Evolutionary conservation across 37 sponge, comb jelly and placozoan species (phyloP).

Genomic region (Theonella swinhoei): DNA sequence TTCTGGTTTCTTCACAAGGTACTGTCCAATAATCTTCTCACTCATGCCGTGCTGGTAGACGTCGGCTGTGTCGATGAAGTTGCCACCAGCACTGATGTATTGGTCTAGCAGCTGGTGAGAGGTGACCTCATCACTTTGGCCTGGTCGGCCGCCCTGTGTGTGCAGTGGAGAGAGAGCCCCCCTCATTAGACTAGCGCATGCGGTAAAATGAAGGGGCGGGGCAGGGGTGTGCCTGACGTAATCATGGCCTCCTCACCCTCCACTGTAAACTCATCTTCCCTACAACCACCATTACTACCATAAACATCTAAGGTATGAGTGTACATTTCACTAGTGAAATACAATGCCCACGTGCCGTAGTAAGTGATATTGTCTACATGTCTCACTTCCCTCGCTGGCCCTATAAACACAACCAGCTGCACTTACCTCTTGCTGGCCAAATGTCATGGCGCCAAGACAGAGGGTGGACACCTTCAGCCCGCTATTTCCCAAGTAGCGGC

Average conservation of each 20-base stretch:
- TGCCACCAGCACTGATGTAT: conserved; percentile 85
- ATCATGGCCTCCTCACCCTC: not conserved
- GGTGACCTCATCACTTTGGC: conserved; percentile 75
- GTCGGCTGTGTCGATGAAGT: conserved; percentile 95
- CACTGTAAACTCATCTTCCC: conserved; percentile 7
- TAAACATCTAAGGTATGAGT: too few relatives aligned
- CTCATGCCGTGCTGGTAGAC: conserved; percentile 80
- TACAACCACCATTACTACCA: not conserved
- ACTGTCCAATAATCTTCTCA: conserved; percentile 79
- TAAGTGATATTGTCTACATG: not conserved
- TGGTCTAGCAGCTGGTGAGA: conserved; percentile 75
- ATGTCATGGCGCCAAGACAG: conserved; percentile 92
- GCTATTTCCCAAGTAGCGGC: conserved; percentile 71
- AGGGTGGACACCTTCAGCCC: conserved; percentile 87
- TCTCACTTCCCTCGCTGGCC: too few relatives aligned
- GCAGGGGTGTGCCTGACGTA: not conserved
- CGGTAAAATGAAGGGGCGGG: not conserved
- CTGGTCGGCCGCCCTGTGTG: conserved; percentile 63
- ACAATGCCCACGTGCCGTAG: too few relatives aligned
- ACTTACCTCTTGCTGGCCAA: conserved; percentile 62
- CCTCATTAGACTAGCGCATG: not conserved
- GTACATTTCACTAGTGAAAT: too few relatives aligned
- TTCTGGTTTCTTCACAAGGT: conserved; percentile 15
- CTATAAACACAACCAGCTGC: not conserved
- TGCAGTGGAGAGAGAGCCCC: not conserved